Conservation (phyloP, 2,888 invertebrate species). For the Pseudoips prasinana region DNA sequence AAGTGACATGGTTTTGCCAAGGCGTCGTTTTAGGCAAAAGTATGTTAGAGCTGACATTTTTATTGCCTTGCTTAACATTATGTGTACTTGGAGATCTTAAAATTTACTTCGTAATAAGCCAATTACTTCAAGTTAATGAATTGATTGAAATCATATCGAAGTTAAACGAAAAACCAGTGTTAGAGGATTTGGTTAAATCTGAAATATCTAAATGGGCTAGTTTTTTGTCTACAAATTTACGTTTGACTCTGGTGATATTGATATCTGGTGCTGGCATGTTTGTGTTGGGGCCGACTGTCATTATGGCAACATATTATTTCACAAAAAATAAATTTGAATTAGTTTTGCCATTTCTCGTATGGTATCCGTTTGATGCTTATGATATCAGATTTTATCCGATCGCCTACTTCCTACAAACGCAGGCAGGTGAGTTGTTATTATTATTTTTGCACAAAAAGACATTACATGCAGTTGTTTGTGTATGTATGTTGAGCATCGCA, state of each 20-base stretch:
- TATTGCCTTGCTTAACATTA: constrained; percentile 40
- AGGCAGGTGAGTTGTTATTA: constrained; percentile 38
- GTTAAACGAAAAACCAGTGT: constrained; percentile 6
- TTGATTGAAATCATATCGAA: constrained; percentile 30
- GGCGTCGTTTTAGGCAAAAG: constrained; percentile 22
- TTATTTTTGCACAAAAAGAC: no score
- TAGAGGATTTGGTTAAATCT: neutral
- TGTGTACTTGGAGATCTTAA: constrained; percentile 40
- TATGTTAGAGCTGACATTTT: constrained; percentile 38
- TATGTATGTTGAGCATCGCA: no score
- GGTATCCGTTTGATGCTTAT: constrained; percentile 50
- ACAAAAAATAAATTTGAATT: constrained; percentile 37
- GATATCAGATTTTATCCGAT: constrained; percentile 40
- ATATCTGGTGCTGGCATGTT: constrained; percentile 28
- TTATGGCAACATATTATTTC: constrained; percentile 33
- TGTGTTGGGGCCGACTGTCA: constrained; percentile 33
- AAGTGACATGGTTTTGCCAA: constrained; percentile 31
- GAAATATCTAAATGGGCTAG: constrained; percentile 22
- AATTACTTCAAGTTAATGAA: constrained; percentile 33
- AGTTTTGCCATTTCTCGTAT: constrained; percentile 40
- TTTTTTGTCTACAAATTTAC: constrained; percentile 23
- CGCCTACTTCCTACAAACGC: constrained; percentile 40
- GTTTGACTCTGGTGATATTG: constrained; percentile 12
- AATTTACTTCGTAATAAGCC: constrained; percentile 34
- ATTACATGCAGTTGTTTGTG: no score